phyloP scores from a whole-genome alignment of 2,113 vertebrate genomes.

The Zootoca vivipara region DNA sequence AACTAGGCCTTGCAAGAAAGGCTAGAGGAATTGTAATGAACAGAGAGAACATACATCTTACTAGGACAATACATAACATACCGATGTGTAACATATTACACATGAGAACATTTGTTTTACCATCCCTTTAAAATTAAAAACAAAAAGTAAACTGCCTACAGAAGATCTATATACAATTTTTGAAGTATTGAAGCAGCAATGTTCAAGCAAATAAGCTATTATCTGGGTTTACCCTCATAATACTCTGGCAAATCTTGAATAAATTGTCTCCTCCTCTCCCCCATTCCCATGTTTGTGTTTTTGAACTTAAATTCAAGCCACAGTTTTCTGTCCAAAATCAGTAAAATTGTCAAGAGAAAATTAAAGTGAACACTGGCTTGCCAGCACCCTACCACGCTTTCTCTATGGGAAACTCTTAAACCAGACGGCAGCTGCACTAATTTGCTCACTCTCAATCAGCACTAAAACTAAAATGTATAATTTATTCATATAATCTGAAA shows the following conservation, averaged over 20 bases:
- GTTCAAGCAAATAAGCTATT: conserved; percentile 58
- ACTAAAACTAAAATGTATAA: background rate
- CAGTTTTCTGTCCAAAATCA: conserved; percentile 56
- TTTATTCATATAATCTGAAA: background rate
- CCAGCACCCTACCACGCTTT: conserved; percentile 39
- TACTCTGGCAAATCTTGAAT: conserved; percentile 36
- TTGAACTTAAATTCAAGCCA: conserved; percentile 56
- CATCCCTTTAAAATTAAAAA: conserved; percentile 16
- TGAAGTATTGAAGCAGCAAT: background rate
- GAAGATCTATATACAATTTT: background rate
- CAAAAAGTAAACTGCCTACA: background rate
- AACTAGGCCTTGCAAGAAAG: conserved; percentile 18
- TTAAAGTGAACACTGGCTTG: conserved; percentile 41
- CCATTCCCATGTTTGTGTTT: conserved; percentile 42
- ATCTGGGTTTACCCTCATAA: conserved; percentile 14
- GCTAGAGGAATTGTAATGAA: conserved; percentile 2
- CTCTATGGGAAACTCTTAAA: conserved; percentile 29
- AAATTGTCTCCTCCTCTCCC: conserved; percentile 47
- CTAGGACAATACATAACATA: background rate
- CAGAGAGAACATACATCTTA: background rate
- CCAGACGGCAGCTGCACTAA: conserved; percentile 5
- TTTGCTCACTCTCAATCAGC: conserved; percentile 19
- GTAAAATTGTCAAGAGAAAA: conserved; percentile 52
- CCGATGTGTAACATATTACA: accelerated
- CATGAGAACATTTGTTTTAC: background rate